Evolutionary conservation across 37 sponge, comb jelly and placozoan genomes (phyloP).

Genomic region (Aplysina aerophoba): DNA sequence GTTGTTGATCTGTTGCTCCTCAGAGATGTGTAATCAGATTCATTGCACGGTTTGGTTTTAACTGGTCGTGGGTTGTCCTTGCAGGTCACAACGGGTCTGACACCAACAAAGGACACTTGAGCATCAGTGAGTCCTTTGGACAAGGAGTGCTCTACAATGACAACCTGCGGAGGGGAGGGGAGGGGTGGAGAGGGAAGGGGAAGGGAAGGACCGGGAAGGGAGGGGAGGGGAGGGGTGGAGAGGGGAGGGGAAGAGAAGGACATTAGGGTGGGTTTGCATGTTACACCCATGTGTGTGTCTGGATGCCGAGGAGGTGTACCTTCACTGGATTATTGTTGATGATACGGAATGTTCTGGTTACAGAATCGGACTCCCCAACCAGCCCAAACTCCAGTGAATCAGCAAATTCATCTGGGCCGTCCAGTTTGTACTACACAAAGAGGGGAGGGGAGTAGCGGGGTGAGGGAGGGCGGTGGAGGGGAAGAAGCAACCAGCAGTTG

Average conservation of each 20-base stretch:
- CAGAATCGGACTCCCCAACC: slow-evolving; percentile 34
- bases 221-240: background rate
- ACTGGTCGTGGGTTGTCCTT: too few relatives aligned
- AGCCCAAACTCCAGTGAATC: slow-evolving; percentile 78
- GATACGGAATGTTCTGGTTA: slow-evolving; percentile 55
- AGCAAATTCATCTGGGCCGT: slow-evolving; percentile 23
- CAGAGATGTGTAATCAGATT: background rate
- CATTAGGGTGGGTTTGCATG: background rate
- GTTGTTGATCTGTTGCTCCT: too few relatives aligned
- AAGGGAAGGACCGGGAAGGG: background rate
- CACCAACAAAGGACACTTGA: background rate
- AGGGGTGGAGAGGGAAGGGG: background rate
- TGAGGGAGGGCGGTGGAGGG: too few relatives aligned
- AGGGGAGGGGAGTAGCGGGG: too few relatives aligned
- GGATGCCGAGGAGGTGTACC: slow-evolving; percentile 31
- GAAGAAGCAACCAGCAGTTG: background rate
- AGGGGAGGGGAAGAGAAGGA: background rate
- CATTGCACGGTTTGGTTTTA: background rate
- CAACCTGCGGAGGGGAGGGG: background rate
- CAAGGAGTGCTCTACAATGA: background rate
- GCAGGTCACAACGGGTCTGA: background rate
- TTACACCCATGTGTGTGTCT: background rate
- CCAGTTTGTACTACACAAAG: slow-evolving; percentile 51
- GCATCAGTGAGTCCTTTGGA: background rate
- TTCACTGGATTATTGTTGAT: slow-evolving; percentile 77